Evolutionary conservation across 2,888 invertebrate genomes (phyloP).

Genomic region (Drosophila mimetica): DNA sequence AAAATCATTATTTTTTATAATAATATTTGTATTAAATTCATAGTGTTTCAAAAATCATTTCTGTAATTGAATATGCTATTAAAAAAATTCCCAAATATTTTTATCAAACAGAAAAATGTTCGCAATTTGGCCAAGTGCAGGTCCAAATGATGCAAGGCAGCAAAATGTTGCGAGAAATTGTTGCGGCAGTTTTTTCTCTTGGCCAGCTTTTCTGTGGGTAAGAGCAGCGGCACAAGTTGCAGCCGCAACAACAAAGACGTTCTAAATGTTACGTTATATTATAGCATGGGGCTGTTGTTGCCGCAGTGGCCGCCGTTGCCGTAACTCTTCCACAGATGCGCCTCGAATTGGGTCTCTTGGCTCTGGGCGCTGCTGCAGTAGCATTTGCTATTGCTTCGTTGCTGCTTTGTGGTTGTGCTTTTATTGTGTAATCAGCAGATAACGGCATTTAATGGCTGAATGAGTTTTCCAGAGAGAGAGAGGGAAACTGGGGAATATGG

Average conservation of each 20-base stretch:
- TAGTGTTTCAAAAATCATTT: no score
- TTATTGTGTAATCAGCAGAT: constrained; percentile 83
- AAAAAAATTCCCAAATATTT: neutral
- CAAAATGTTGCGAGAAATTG: constrained; percentile 53
- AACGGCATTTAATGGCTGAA: constrained; percentile 84
- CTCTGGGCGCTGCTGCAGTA: constrained; percentile 70
- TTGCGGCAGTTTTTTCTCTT: constrained; percentile 33
- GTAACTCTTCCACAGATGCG: constrained; percentile 68
- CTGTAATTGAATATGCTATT: no score
- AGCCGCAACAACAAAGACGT: constrained; percentile 62
- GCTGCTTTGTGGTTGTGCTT: constrained; percentile 62
- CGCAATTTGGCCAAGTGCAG: constrained; percentile 13
- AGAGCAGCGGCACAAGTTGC: constrained; percentile 25
- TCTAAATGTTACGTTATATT: constrained; percentile 75
- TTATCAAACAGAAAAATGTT: neutral
- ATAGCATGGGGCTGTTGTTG: constrained; percentile 43
- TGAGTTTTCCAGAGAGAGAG: constrained; percentile 60
- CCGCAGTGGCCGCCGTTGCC: constrained; percentile 32
- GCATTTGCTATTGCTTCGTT: constrained; percentile 43
- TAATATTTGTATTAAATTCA: no score
- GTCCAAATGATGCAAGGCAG: constrained; percentile 46
- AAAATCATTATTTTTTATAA: neutral
- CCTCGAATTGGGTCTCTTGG: constrained; percentile 71
- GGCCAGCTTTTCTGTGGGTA: constrained; percentile 24
- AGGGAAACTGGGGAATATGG: constrained; percentile 15